These are phyloP conservation scores for Prolemur simus DNA, from an alignment of 2,113 vertebrate genomes.

Conservation along the genomic window DNA sequence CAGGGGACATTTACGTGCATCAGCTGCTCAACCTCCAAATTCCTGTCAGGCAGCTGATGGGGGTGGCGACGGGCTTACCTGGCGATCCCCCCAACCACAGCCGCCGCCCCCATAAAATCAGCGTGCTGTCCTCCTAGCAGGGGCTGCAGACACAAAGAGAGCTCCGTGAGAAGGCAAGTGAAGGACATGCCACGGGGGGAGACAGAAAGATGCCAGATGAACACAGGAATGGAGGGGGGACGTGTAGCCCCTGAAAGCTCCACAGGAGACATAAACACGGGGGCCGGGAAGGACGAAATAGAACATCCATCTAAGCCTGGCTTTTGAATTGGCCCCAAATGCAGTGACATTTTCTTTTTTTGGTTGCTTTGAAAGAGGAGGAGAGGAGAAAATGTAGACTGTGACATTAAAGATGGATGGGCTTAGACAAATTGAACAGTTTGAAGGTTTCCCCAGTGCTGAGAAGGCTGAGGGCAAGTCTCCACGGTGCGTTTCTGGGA, in stretches of 20 bases:
- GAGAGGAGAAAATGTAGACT: constrained; percentile 44
- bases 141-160: neutral
- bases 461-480: constrained; percentile 48
- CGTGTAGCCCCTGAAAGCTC: neutral
- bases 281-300: neutral
- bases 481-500: neutral
- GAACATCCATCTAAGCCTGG: constrained; percentile 4
- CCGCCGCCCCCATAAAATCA: neutral
- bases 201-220: neutral
- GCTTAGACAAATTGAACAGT: constrained; percentile 58
- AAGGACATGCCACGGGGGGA: neutral
- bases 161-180: neutral
- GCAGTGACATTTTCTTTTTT: constrained; percentile 71
- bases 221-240: neutral
- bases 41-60: neutral
- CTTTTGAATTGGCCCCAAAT: constrained; percentile 61
- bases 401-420: constrained; percentile 51
- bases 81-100: neutral
- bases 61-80: neutral
- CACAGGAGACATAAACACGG: neutral
- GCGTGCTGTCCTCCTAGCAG: neutral
- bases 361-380: constrained; percentile 64
- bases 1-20: neutral
- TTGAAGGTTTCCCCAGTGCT: constrained; percentile 42
- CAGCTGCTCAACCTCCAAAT: neutral